phyloP scores from a whole-genome alignment of 2,888 invertebrate species.

The Diachrysia chrysitis region DNA sequence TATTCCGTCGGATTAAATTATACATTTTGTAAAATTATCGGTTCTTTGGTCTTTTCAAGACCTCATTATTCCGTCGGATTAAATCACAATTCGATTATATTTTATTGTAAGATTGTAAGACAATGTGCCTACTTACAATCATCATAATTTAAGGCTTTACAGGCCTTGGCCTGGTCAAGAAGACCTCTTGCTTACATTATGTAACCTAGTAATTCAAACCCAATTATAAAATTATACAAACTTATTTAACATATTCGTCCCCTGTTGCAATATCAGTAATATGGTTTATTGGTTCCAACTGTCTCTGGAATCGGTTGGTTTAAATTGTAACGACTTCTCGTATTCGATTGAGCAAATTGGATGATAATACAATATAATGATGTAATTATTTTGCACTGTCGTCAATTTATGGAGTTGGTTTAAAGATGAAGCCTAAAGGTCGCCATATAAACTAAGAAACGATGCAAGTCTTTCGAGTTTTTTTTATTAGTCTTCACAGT shows the following conservation, averaged over 20 bases:
- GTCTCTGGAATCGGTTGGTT: too few species aligned
- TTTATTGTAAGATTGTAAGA: background rate
- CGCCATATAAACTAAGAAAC: background rate
- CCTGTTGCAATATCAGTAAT: too few species aligned
- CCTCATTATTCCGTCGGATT: background rate
- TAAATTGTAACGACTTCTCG: too few species aligned
- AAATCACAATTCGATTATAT: background rate
- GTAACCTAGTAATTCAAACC: too few species aligned
- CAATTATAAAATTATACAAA: too few species aligned
- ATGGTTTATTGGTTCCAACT: too few species aligned
- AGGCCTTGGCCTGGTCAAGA: background rate
- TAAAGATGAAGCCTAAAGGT: background rate
- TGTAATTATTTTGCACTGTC: background rate
- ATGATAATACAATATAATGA: too few species aligned
- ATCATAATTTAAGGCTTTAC: background rate
- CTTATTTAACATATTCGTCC: too few species aligned
- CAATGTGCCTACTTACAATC: background rate
- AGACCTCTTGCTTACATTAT: background rate
- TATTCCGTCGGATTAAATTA: background rate
- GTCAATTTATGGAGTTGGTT: background rate
- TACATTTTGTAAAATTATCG: background rate
- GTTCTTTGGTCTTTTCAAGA: background rate
- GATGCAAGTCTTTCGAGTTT: too few species aligned
- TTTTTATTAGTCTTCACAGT: too few species aligned
- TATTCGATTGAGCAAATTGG: too few species aligned